phyloP scores from a whole-genome alignment of 2,888 invertebrate species.

The Tricholauxania praeusta region DNA sequence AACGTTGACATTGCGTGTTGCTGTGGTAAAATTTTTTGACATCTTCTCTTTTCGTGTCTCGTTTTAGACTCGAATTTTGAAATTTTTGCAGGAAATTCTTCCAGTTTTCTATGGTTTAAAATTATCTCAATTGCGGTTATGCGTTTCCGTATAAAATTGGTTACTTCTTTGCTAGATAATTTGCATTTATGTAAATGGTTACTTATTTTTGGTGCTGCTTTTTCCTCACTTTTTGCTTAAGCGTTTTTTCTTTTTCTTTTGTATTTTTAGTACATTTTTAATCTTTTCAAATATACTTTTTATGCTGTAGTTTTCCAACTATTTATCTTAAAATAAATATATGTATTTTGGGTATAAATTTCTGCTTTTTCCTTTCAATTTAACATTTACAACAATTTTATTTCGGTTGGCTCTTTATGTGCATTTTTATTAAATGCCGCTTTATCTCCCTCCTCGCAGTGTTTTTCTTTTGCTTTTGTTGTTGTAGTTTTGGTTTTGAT shows the following conservation, averaged over 20 bases:
- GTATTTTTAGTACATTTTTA: constrained; percentile 3
- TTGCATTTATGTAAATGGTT: constrained; percentile 31
- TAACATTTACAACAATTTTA: constrained; percentile 24
- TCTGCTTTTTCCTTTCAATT: constrained; percentile 30
- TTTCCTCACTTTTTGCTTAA: constrained; percentile 43
- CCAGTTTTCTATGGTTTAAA: not conserved
- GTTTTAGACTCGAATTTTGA: constrained; percentile 18
- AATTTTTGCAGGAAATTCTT: constrained; percentile 7
- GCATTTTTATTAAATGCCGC: constrained; percentile 17
- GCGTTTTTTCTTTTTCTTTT: constrained; percentile 27
- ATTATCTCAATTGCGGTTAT: constrained; percentile 6
- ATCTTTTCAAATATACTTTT: constrained; percentile 20
- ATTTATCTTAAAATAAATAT: constrained; percentile 43
- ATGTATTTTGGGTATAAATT: constrained; percentile 23
- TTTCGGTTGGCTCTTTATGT: constrained; percentile 11
- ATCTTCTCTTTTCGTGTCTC: constrained; percentile 46
- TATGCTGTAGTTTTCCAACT: constrained; percentile 48
- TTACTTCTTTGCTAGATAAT: constrained; percentile 13
- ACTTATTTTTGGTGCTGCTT: constrained; percentile 28
- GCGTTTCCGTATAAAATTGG: constrained; percentile 31
- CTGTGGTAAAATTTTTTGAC: constrained; percentile 61
- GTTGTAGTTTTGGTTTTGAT: constrained; percentile 16
- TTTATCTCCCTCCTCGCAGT: not conserved
- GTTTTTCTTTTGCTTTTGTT: not conserved
- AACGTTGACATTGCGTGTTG: constrained; percentile 44